Evolutionary conservation across 2,113 vertebrate species (phyloP).

Genomic region (Mixornis gularis): DNA sequence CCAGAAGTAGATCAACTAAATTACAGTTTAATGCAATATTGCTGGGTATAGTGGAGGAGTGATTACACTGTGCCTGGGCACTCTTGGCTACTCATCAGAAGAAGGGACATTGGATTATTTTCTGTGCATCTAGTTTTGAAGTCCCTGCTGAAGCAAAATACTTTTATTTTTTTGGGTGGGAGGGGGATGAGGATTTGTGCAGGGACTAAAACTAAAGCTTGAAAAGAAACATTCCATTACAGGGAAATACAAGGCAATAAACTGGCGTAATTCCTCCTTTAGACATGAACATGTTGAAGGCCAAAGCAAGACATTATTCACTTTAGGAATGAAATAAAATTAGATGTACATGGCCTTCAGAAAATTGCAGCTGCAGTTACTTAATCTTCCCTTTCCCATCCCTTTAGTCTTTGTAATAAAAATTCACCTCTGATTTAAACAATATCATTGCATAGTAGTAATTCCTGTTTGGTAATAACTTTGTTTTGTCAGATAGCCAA

Average conservation of each 20-base stretch:
- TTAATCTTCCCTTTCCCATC: background rate
- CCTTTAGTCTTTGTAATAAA: background rate
- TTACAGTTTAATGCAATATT: conserved; percentile 23
- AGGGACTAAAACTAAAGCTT: background rate
- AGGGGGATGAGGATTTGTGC: background rate
- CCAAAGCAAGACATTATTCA: background rate
- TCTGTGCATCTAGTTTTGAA: background rate
- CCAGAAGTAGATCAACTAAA: conserved; percentile 20
- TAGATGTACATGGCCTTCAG: background rate
- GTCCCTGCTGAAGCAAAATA: background rate
- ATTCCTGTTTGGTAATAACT: background rate
- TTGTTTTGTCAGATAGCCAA: background rate
- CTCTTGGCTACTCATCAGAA: background rate
- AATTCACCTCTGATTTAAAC: background rate
- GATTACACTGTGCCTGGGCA: background rate
- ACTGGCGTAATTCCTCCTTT: background rate
- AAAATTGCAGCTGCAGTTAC: background rate
- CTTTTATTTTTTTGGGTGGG: background rate
- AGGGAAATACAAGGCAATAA: background rate
- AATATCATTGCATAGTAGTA: background rate
- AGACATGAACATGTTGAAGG: background rate
- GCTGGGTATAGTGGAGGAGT: background rate
- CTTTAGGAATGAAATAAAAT: background rate
- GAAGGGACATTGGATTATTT: conserved; percentile 1
- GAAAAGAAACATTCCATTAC: background rate